phyloP scores from a whole-genome alignment of 2,888 invertebrate species.

The Strigamia transsilvanica region DNA sequence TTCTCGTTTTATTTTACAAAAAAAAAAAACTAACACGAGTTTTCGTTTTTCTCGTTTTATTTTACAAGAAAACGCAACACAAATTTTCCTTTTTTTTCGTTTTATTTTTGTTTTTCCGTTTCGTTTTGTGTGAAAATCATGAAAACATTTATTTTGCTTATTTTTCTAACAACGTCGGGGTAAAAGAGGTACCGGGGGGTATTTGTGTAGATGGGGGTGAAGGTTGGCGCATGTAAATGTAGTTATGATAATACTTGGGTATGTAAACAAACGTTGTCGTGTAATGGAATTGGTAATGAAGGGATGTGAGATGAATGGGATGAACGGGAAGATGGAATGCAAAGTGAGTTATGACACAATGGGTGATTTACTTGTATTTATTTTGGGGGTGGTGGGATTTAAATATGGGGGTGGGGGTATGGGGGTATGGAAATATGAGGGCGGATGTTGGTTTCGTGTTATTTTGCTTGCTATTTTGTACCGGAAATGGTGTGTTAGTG shows the following conservation, averaged over 20 bases:
- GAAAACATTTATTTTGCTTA: not conserved
- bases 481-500: not conserved
- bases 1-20: no score
- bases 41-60: no score
- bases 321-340: not conserved
- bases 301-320: not conserved
- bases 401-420: no score
- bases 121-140: not conserved
- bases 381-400: not conserved
- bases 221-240: not conserved
- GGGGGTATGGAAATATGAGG: not conserved
- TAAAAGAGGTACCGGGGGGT: not conserved
- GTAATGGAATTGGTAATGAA: conserved; percentile 40
- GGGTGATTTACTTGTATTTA: no score
- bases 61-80: no score
- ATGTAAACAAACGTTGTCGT: conserved; percentile 17
- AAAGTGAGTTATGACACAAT: no score
- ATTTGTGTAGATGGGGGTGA: not conserved
- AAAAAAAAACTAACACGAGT: no score
- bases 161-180: not conserved
- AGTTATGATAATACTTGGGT: conserved; percentile 36
- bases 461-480: not conserved
- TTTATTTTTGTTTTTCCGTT: no score
- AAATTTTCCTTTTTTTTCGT: no score
- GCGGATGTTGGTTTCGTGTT: not conserved